Base-by-base conservation (phyloP, 2,888 invertebrate genomes). In the Hypomecis atomaria region DNA sequence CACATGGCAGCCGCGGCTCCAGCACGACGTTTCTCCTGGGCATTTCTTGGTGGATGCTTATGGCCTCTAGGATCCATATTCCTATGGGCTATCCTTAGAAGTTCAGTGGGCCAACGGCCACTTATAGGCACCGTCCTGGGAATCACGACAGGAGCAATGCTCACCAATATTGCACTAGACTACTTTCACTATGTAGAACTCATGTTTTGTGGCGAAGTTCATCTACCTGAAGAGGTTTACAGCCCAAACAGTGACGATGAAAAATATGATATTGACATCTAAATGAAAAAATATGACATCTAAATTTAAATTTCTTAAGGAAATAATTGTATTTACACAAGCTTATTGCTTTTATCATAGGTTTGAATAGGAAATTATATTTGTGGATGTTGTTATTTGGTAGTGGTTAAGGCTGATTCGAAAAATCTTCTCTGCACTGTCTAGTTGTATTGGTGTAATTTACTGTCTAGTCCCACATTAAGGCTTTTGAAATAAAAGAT, bases 31-130 rank as follows among this genome's bases (percentile, higher is more conserved):
- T 93, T 95, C 71, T 90, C 94, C 38, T 97, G 95, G 93, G 96
- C 95, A 93, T 97, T 94, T 69, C 78, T 96, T 65, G 96, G 97
- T 57, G 95, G 97, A 49, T 93, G 96, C 8, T 93, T 98, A 33
- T 96, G 98, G 93, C 97, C 97, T 71, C 95, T 98, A 81, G 98
- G 98, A 10, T 98, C 98, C 0, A 96, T 98, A 52, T 94, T 98
- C 62, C 90, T 96, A 69, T 98, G 98, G 97, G 98, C 98, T 7
- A 95, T 98, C 43, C 88, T 97, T 45, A 95, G 97, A 80, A 96
- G 96, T 72, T 92, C 96, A 43, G 90, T 98, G 50, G 97, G 97
- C 0, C 94, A 95, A 71, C 95, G 95, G 81, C 94, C 95, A 47
- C 84, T 94, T 5, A 75, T 96, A 34, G 95, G 96, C 71, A 95